phyloP scores from a whole-genome alignment of 2,888 invertebrate species.

The Cryptus armator region DNA sequence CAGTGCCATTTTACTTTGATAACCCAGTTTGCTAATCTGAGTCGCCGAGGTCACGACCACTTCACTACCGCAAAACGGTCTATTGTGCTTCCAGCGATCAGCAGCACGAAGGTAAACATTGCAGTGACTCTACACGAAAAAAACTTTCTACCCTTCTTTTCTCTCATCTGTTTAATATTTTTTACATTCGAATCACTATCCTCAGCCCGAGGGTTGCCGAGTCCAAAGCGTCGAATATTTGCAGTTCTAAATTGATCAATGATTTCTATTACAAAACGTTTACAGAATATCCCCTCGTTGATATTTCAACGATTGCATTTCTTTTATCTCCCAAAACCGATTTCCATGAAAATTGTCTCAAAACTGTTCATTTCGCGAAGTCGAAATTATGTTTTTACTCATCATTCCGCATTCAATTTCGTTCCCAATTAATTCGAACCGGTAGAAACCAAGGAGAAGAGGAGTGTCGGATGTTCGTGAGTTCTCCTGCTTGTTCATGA shows the following conservation, averaged over 20 bases:
- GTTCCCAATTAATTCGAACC: slow-evolving; percentile 58
- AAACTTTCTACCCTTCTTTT: no score
- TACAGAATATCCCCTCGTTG: no score
- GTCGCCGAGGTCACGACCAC: slow-evolving; percentile 41
- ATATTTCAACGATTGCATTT: no score
- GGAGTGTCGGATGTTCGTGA: background rate
- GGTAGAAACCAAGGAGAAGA: background rate
- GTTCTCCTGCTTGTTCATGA: slow-evolving; percentile 41
- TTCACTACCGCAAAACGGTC: slow-evolving; percentile 37
- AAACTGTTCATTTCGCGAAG: background rate
- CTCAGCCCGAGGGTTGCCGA: no score
- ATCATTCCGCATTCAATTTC: slow-evolving; percentile 4
- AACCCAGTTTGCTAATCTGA: slow-evolving; percentile 61
- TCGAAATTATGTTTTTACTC: background rate
- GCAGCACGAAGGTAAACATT: background rate
- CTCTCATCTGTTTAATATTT: no score
- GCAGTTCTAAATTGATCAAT: no score
- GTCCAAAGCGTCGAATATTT: no score
- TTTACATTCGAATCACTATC: no score
- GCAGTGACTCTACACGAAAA: background rate
- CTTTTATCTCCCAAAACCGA: no score
- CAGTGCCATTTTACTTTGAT: slow-evolving; percentile 48
- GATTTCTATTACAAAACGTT: no score
- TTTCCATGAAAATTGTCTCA: no score
- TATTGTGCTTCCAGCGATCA: background rate